Evolutionary conservation across 2,888 invertebrate species (phyloP), one percentile per base, ranked within the genome.

Genomic region (Meteorus colon): DNA sequence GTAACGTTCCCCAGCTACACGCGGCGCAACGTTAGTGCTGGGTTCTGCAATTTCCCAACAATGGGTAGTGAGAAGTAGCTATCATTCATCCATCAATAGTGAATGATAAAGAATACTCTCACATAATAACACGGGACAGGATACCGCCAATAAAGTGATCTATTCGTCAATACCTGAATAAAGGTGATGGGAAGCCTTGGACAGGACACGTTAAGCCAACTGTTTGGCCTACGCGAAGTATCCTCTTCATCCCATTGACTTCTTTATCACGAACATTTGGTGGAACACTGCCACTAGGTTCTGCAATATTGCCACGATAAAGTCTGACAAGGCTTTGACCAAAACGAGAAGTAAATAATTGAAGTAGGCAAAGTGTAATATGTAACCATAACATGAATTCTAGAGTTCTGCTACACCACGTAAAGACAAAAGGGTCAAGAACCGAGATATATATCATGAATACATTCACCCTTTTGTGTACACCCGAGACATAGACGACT

Each of bases 21-120:
- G 92, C 76, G 93, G 93, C 78, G 92, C 89, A 74, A 93, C 92
- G 86, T 93, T 93, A 90, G 92, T 92, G 67, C 92, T 93, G 71
- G 93, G 93, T 86, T 92, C 92, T 91, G 89, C 62, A 88, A 90
- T 41, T 55, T 29, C 48, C 37, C 41, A 34, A 55, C 19, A 55
- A 55, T 19, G 24, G 27, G 31, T 34, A 65, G 67, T 63, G 55
- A 63, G 55, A 68, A 24, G 16, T 12, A 27, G 14, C 27, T 6
- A 34, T 24, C 27, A 73, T 51, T 31, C 48, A 59, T 62, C 19
- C 37, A 27, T 67, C 59, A 8, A 65, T 37, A 29, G n/a, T 60
- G 73, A 68, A 51, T 66, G n/a, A 76, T 41, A 37, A 41, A 29
- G 66, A 63, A 59, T n/a, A 66, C 12, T 88, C 91, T 27, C 12